A percentile compares a stretch with the other conserved stretches of the same genome.
phyloP scores from a whole-genome alignment of 2,113 vertebrate genomes.

The Erinaceus europaeus region DNA sequence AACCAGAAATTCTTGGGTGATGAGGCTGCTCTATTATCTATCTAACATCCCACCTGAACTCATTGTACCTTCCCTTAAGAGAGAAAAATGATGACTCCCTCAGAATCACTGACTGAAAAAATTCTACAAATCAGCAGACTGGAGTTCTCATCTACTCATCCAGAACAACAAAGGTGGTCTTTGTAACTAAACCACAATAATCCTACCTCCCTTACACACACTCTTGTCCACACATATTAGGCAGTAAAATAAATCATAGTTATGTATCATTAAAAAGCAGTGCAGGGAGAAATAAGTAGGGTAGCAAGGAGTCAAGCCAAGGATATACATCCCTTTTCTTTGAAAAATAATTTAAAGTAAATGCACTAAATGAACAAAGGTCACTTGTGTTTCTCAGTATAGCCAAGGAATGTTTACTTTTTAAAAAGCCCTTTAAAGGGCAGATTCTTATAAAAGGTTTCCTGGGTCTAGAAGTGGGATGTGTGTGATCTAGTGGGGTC shows the following conservation, averaged over 20 bases:
- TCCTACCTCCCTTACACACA: background rate
- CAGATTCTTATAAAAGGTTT: background rate
- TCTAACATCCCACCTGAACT: background rate
- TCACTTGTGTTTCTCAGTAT: background rate
- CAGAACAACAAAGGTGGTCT: background rate
- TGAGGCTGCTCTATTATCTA: background rate
- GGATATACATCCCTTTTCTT: background rate
- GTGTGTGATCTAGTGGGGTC: background rate
- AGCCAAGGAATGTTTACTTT: background rate
- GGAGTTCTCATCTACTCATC: background rate
- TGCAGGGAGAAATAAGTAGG: too few species aligned
- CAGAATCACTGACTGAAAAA: background rate
- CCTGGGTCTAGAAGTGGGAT: too few species aligned
- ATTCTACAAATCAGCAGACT: background rate
- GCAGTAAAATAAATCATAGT: background rate
- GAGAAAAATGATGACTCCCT: background rate
- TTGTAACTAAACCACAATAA: background rate
- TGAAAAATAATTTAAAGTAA: background rate
- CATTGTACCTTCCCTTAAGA: background rate
- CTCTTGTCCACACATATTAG: background rate
- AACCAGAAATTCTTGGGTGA: background rate
- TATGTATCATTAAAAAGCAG: background rate
- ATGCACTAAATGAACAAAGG: background rate
- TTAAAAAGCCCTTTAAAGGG: too few species aligned
- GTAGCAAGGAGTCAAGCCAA: background rate